phyloP scores from a whole-genome alignment of 2,113 vertebrate species.

The human region GRCh38 chr1:71908001-71908500 shows the following conservation, averaged over 20 bases:
- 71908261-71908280: background rate
- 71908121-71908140: no score
- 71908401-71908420: background rate
- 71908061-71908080: no score
- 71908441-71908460: background rate
- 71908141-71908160: no score
- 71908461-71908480: background rate
- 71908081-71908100: no score
- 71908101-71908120: no score
- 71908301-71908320: background rate
- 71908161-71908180: no score
- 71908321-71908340: constrained; percentile 3
- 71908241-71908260: background rate
- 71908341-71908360: background rate
- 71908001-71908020: no score
- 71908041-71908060: no score
- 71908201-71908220: no score
- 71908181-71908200: no score
- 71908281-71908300: background rate
- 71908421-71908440: background rate
- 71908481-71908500: background rate
- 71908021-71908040: no score
- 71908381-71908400: background rate
- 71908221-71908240: background rate
- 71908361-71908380: background rate